A percentile compares a stretch with the other conserved stretches of the same genome.
Evolutionary conservation across 2,113 vertebrate genomes (phyloP).

Genomic region (Takifugu flavidus): DNA sequence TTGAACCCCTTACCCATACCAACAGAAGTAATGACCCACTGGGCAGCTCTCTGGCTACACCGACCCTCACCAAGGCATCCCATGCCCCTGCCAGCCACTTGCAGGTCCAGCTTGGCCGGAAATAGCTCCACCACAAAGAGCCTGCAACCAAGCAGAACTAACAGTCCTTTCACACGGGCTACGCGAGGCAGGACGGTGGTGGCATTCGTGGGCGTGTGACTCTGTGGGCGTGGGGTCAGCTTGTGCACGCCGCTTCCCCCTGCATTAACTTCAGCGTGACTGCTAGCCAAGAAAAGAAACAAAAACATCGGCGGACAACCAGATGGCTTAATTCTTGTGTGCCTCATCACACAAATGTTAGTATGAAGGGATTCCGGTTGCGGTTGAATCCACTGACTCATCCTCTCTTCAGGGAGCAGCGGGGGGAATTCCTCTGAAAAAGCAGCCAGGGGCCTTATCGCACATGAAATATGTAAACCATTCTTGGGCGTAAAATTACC

Average conservation of each 20-base stretch:
- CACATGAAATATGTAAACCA: slow-evolving; percentile 61
- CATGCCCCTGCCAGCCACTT: slow-evolving; percentile 53
- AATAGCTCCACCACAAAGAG: slow-evolving; percentile 59
- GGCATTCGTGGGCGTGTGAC: slow-evolving; percentile 38
- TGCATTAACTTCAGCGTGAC: background rate
- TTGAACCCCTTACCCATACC: slow-evolving; percentile 36
- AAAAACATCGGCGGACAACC: no score
- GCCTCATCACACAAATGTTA: slow-evolving; percentile 3
- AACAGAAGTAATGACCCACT: slow-evolving; percentile 16
- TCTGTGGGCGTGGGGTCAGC: slow-evolving; percentile 28
- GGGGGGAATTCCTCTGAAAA: slow-evolving; percentile 50
- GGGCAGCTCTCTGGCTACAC: slow-evolving; percentile 40
- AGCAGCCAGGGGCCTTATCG: slow-evolving; percentile 50
- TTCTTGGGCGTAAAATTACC: slow-evolving; percentile 42
- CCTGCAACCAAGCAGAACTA: slow-evolving; percentile 63
- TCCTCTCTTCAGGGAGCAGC: slow-evolving; percentile 30
- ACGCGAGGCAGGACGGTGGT: slow-evolving; percentile 19
- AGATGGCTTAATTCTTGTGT: background rate
- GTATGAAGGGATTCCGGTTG: slow-evolving; percentile 22
- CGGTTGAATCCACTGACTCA: slow-evolving; percentile 21
- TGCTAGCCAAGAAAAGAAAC: no score
- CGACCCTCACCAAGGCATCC: slow-evolving; percentile 42
- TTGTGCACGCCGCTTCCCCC: slow-evolving; percentile 9
- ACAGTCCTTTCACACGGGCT: slow-evolving; percentile 46
- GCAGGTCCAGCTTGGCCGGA: slow-evolving; percentile 48